Evolutionary conservation across 2,113 vertebrate genomes (phyloP).

Genomic region (Erpornis zantholeuca): DNA sequence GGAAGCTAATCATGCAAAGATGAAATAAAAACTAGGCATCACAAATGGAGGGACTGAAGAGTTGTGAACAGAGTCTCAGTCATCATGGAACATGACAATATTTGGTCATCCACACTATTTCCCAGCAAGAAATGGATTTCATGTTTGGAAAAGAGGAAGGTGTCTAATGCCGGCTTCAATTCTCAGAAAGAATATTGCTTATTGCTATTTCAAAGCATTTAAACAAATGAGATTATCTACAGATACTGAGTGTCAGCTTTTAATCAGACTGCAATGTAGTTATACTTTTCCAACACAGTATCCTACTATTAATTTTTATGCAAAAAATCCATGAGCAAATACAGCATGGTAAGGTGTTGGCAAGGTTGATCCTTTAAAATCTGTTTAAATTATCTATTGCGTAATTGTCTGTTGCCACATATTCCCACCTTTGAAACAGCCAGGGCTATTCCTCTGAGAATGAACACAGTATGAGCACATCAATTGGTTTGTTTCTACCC

Average conservation of each 20-base stretch:
- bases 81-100: background rate
- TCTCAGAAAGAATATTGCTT: background rate
- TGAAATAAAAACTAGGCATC: background rate
- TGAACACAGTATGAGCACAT: background rate
- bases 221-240: background rate
- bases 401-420: background rate
- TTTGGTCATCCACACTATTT: background rate
- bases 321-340: background rate
- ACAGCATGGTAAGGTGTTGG: background rate
- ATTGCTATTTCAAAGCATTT: background rate
- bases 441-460: background rate
- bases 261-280: background rate
- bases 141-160: background rate
- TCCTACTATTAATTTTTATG: background rate
- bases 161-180: background rate
- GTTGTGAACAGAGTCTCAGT: rapidly evolving
- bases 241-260: background rate
- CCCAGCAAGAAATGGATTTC: background rate
- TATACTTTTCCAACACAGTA: background rate
- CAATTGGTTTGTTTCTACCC: background rate
- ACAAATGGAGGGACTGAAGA: background rate
- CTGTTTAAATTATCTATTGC: background rate
- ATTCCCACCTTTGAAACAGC: background rate
- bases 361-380: background rate
- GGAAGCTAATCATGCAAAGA: background rate